A percentile compares a stretch with the other conserved stretches of the same genome.
phyloP scores from a whole-genome alignment of 2,113 vertebrate species.

The Papio anubis region DNA sequence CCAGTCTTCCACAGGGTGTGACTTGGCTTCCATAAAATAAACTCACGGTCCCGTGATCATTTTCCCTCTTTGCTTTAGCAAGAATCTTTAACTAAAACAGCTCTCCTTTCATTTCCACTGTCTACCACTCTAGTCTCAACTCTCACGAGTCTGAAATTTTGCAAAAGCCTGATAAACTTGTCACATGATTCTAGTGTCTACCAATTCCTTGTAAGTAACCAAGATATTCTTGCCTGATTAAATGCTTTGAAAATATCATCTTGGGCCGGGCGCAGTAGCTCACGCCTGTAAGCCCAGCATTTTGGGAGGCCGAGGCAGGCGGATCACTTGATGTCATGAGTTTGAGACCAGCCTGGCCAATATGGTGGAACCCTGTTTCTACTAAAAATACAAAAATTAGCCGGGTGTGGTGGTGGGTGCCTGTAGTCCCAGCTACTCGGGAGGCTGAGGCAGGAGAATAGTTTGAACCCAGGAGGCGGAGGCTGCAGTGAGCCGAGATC shows the following conservation, averaged over 20 bases:
- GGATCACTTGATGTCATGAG: too few relatives aligned
- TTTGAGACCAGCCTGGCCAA: too few relatives aligned
- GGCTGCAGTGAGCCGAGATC: too few relatives aligned
- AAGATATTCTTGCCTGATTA: not conserved
- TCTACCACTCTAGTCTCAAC: not conserved
- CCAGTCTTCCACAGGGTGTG: not conserved
- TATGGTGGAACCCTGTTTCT: too few relatives aligned
- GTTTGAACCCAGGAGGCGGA: too few relatives aligned
- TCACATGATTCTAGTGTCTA: not conserved
- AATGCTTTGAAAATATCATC: slow-evolving; percentile 21
- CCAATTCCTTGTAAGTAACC: not conserved
- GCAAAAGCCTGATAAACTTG: not conserved
- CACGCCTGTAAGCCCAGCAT: too few relatives aligned
- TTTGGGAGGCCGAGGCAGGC: too few relatives aligned
- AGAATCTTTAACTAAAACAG: not conserved
- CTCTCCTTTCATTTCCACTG: not conserved
- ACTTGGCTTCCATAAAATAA: not conserved
- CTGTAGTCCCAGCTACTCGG: too few relatives aligned
- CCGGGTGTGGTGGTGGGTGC: too few relatives aligned
- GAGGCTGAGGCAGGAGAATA: too few relatives aligned
- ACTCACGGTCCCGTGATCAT: not conserved
- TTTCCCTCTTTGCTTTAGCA: not conserved
- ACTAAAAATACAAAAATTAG: too few relatives aligned
- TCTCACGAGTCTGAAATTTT: slow-evolving; percentile 14
- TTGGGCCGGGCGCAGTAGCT: too few relatives aligned